phyloP scores from a whole-genome alignment of 2,888 invertebrate species.

The Linnaemya vulpina region DNA sequence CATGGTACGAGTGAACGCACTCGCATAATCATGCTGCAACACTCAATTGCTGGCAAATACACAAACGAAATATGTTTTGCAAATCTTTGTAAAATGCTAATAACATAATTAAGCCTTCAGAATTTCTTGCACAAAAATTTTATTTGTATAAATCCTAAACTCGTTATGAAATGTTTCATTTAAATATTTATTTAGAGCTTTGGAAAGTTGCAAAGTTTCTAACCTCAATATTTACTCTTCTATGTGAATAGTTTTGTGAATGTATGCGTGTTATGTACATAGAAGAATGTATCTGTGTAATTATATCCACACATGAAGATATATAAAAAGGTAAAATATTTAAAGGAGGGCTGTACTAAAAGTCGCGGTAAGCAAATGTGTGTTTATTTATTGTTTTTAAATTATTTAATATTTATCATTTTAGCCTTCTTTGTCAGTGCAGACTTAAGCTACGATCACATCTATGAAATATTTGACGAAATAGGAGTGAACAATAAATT shows the following conservation, averaged over 20 bases:
- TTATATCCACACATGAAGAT: background rate
- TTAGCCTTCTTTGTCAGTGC: too few relatives aligned
- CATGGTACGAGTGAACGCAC: too few relatives aligned
- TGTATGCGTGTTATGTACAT: background rate
- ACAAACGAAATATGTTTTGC: background rate
- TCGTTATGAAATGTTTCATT: conserved; percentile 50
- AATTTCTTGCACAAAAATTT: conserved; percentile 18
- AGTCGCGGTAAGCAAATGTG: background rate
- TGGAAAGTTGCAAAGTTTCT: conserved; percentile 59
- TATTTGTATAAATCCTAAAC: conserved; percentile 26
- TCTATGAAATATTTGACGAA: too few relatives aligned
- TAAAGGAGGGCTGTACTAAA: background rate
- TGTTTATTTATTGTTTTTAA: background rate
- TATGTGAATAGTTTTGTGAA: conserved; percentile 24
- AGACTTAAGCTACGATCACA: too few relatives aligned
- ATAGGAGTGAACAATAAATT: too few relatives aligned
- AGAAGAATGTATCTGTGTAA: background rate
- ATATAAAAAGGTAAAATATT: background rate
- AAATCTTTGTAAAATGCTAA: conserved; percentile 38
- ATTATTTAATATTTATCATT: background rate
- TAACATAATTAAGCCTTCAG: conserved; percentile 52
- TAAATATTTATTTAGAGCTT: conserved; percentile 58
- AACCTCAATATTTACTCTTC: conserved; percentile 64
- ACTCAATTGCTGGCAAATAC: background rate
- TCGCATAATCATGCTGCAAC: background rate